Base-by-base conservation (phyloP, 2,888 invertebrate species). In the Apamea monoglypha region DNA sequence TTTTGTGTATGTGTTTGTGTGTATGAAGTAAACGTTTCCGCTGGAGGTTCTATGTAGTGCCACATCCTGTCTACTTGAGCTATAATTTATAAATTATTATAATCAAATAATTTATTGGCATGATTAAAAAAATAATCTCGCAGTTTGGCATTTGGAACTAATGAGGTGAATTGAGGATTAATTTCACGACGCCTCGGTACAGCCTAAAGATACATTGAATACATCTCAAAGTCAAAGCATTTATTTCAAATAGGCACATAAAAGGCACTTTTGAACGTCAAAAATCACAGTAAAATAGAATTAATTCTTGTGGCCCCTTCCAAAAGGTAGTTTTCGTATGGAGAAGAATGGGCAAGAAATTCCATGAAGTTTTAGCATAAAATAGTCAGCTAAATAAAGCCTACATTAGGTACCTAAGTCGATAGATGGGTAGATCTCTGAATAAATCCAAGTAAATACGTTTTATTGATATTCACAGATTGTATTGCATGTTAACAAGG, bases 21-120 rank as follows among this genome's bases (percentile, higher is more conserved):
- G 89, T 85, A 82, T 83, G 91, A 90, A 91, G 91, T 94, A 90
- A 88, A 90, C 91, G 90, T 94, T 94, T 96, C 95, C 96, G 95
- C 90, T 93, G 93, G 92, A 92, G 66, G 86, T 92, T 92, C 89
- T 92, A 91, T 90, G 88, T 92, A 88, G 87, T 90, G 44, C 40
- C 63, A 91, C 92, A 93, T 95, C 94, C 95, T 95, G 95, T 89
- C 76, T 67, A 84, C 75, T 85, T 80, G 78, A 76, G 83, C 79
- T 85, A 88, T 88, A 87, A 85, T 85, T 88, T 83, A 81, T 83
- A 81, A 86, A 88, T 88, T 86, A 73, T 87, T 88, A 81, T 82
- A 83, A 87, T 81, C 74, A 85, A 88, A 89, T 87, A 82, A 81
- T 70, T 71, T 78, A 88, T 88, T 87, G 80, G 81, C 85, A 87